Base-by-base conservation (phyloP, 2,888 invertebrate genomes). In the Tridacna crocea region DNA sequence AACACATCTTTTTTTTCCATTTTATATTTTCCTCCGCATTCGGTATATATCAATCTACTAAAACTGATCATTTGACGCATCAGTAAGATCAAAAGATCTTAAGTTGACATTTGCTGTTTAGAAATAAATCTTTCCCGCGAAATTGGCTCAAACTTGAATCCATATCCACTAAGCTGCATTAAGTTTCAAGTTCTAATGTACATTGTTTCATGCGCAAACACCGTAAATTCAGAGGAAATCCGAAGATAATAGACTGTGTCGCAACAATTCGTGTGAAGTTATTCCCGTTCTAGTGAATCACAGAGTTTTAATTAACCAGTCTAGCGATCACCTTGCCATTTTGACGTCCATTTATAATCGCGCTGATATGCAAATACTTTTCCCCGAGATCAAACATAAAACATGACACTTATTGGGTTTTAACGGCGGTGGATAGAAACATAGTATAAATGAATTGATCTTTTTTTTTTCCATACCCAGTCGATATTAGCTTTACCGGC, bases 391-490 rank as follows among this genome's bases (percentile, higher is more conserved):
- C 74, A 75, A 84, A 75, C 70, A 82, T 72, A 82, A 82, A 73
- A 77, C 80, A 82, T 84, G 82, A 84, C 84, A 84, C 84, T 84
- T 87, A 87, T 87, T 87, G 87, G 82, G 76, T 84, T 82, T 82
- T 82, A 84, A 87, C 80, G 84, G 82, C 79, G 78, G 66, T 76
- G 58, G 78, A 72, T 75, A 80, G 80, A 77, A 83, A 82, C 77
- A 82, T 76, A 75, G 83, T 63, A 77, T 81, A 81, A 82, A 82
- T 75, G 80, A 83, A 86, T 82, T 83, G 83, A 86, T 86, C 86
- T 83, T 83, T 86, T 79, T 74, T 73, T 68, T 63, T 63, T 24
- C 63, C 13, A 63, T 36, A 51, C 17, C 75, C 63, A 77, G 81
- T 84, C 77, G 82, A 80, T 85, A 80, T 85, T 75, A 78, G 80